Percentiles rank a stretch among this genome's conserved stretches.
Conservation (phyloP, 1,140 invertebrate genomes). For the Hycleus cichorii region DNA sequence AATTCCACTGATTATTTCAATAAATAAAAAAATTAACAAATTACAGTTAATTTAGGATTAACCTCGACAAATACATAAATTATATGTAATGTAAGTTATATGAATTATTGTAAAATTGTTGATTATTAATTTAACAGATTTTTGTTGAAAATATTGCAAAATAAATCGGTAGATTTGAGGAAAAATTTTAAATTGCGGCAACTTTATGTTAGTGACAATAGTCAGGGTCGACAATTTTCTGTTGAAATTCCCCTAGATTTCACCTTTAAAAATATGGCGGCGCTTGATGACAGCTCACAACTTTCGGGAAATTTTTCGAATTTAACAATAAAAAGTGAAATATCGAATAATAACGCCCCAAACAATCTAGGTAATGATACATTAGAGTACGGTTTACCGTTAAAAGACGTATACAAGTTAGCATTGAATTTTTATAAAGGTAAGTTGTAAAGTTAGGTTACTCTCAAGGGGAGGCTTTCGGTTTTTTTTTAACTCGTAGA, state of each 20-base stretch:
- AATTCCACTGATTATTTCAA: no score
- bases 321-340: constrained; percentile 19
- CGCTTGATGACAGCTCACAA: constrained; percentile 26
- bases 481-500: constrained; percentile 56
- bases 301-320: constrained; percentile 22
- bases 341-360: background rate
- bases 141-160: no score
- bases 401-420: constrained; percentile 78
- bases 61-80: no score
- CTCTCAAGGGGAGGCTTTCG: background rate
- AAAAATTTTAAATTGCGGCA: no score
- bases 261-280: constrained; percentile 24
- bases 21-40: no score
- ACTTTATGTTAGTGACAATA: no score
- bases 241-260: constrained; percentile 1
- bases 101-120: no score
- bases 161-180: no score
- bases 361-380: constrained; percentile 12
- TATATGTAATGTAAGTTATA: no score
- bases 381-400: constrained; percentile 48
- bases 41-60: no score
- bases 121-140: no score
- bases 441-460: constrained; percentile 38
- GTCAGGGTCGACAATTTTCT: background rate
- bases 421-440: constrained; percentile 85